A percentile compares a stretch with the other conserved stretches of the same genome.
These are phyloP conservation scores for Pseudomyrmex gracilis DNA, from an alignment of 1,140 invertebrate species.

Conservation along the genomic window DNA sequence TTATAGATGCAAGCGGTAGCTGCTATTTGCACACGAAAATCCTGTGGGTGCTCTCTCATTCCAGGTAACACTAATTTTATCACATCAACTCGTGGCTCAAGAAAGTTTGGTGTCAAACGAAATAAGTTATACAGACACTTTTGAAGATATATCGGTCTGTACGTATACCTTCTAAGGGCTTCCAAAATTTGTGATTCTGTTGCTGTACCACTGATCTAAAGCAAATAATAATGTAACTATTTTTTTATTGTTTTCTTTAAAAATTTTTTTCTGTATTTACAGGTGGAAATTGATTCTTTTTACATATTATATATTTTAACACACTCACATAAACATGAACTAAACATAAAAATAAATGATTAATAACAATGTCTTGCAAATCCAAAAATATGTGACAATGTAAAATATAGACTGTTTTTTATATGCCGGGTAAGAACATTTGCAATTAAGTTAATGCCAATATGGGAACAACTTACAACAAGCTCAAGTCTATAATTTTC, in stretches of 20 bases:
- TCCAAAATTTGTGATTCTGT: conserved; percentile 89
- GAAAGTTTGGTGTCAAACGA: conserved; percentile 88
- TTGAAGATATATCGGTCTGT: conserved; percentile 89
- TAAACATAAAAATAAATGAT: conserved; percentile 14
- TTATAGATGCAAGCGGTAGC: conserved; percentile 94
- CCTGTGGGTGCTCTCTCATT: conserved; percentile 89
- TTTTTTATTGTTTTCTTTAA: conserved; percentile 2
- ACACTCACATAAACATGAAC: not conserved
- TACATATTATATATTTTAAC: not conserved
- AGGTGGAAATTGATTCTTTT: conserved; percentile 43
- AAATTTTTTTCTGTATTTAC: conserved; percentile 18
- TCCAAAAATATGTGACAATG: conserved; percentile 13
- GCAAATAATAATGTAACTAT: conserved; percentile 48
- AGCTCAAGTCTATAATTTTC: conserved; percentile 83
- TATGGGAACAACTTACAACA: conserved; percentile 79
- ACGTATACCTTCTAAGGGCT: conserved; percentile 88
- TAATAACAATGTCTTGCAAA: not conserved
- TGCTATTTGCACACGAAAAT: conserved; percentile 92
- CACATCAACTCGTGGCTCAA: conserved; percentile 88
- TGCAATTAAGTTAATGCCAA: conserved; percentile 8
- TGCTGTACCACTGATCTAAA: conserved; percentile 88
- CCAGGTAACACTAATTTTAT: conserved; percentile 90
- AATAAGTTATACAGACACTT: conserved; percentile 91
- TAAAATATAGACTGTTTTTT: conserved; percentile 3
- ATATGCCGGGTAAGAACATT: not conserved